phyloP scores from a whole-genome alignment of 2,797 vertebrate genomes.

The Sphaeramia orbicularis region DNA sequence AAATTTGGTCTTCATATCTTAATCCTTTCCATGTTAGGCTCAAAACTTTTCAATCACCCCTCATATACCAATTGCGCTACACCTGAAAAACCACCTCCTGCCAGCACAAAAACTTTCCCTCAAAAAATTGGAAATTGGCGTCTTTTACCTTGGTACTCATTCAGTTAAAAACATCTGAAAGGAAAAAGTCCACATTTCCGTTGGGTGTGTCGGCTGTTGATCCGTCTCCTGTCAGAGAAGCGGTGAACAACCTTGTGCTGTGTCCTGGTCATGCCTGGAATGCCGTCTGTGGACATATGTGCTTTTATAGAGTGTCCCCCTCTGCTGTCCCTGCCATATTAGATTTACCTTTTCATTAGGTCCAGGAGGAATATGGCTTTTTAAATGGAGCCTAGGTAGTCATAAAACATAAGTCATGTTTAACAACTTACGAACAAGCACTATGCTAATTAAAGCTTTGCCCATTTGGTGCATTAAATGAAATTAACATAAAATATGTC shows the following conservation, averaged over 20 bases:
- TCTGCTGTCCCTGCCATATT: constrained; percentile 37
- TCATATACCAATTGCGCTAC: no score
- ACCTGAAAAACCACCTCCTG: no score
- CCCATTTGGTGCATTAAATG: constrained; percentile 56
- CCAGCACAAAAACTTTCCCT: no score
- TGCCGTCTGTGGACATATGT: constrained; percentile 22
- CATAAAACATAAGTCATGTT: constrained; percentile 70
- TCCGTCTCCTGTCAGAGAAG: no score
- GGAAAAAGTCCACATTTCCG: no score
- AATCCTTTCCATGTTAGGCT: no score
- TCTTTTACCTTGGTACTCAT: no score
- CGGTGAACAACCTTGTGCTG: constrained; percentile 37
- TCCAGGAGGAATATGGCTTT: constrained; percentile 52
- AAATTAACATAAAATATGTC: constrained; percentile 60
- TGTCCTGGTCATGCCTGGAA: constrained; percentile 20
- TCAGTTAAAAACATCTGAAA: no score
- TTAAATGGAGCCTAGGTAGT: constrained; percentile 61
- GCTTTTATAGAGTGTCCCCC: constrained; percentile 49
- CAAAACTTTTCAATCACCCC: no score
- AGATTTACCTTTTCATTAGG: constrained; percentile 73
- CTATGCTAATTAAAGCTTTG: constrained; percentile 65
- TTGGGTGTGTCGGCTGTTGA: no score
- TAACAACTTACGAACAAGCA: constrained; percentile 66
- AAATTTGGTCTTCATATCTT: no score
- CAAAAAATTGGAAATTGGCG: no score